Evolutionary conservation across 2,797 vertebrate genomes (phyloP), one percentile per base, ranked within the genome.

Genomic region (Microcaecilia unicolor): DNA sequence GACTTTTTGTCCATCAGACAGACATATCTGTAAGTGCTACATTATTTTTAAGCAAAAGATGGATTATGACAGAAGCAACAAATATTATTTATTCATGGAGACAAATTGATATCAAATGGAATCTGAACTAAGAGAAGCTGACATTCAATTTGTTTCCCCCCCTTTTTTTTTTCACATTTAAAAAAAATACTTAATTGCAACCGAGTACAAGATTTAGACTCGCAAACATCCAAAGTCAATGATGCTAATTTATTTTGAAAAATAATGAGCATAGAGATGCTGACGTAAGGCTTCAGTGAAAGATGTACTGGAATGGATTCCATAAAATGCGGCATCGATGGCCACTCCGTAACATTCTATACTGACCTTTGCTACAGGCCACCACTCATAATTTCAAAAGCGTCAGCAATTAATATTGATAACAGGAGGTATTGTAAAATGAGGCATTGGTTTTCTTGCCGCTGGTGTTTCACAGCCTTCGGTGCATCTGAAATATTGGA

Each of bases 231-330:
- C 45, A 37, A 62, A 50, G 53, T 58, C 71, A 65, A 76, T 74
- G 67, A 54, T 48, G 49, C 53, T 55, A 74, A 72, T 70, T 76
- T 74, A 68, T 67, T 78, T 64, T 49, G 63, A 72, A 72, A n/a
- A 68, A 64, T 72, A 72, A 72, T 55, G 48, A 70, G 58, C 31
- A 62, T 72, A 72, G 79, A 54, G 28, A 43, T 41, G 58, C 70
- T 74, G 74, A 76, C 14, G 20, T 59, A 58, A 67, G 70, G 56
- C 50, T 68, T 70, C 41, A 27, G 57, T 55, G 62, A n/a, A n/a
- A n/a, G 52, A 68, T 56, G 76, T 72, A 62, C 41, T 57, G 74
- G 78, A 79, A 83, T 79, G 70, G 70, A 47, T 10, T 41, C 58
- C 55, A 64, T 74, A 75, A 78, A 76, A 65, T 61, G 61, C 68